Evolutionary conservation across 1,140 invertebrate genomes (phyloP), one percentile per base, ranked within the genome.

Genomic region (Stegodyphus dumicola): DNA sequence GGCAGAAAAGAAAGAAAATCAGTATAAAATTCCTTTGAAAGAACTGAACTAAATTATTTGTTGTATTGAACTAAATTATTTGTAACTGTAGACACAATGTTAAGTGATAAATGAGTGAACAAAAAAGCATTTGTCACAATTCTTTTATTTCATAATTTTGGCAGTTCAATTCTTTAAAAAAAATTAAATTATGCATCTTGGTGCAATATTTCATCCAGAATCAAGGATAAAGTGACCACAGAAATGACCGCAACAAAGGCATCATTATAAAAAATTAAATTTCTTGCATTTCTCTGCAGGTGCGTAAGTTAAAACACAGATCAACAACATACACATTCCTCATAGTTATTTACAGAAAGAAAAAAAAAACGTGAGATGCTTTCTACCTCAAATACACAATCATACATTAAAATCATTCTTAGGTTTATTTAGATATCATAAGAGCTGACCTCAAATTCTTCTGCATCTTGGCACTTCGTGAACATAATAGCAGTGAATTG

Each of bases 261-360:
- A 77, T 76, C 73, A 49, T 85, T 69, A 70, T 76, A 85, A 70
- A 74, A 85, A 85, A 85, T 85, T 76, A 85, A 77, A 77, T 76
- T 77, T 85, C 74, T 77, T 76, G 74, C 51, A 73, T 53, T 69
- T 52, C 48, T 76, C 81, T 77, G 81, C 18, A 85, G 66, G 81
- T 85, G 81, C 81, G 33, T 85, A 85, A 85, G 64, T 85, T 85
- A 77, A 85, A 85, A 85, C 81, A 85, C 81, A 85, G 65, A 83
- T 85, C 51, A 80, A 67, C 49, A 83, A 85, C 81, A 85, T 85
- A 65, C 71, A 85, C 74, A 69, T 76, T 74, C 76, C 52, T 53
- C 17, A 48, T 56, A 17, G 71, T 77, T 65, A 69, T 77, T 76
- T 85, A 13, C 77, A 76, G 53, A 85, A 18, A 85, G 64, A 52